These are phyloP conservation scores for Lordiphosa andalusiaca DNA, from an alignment of 2,888 invertebrate species.

Conservation along the genomic window DNA sequence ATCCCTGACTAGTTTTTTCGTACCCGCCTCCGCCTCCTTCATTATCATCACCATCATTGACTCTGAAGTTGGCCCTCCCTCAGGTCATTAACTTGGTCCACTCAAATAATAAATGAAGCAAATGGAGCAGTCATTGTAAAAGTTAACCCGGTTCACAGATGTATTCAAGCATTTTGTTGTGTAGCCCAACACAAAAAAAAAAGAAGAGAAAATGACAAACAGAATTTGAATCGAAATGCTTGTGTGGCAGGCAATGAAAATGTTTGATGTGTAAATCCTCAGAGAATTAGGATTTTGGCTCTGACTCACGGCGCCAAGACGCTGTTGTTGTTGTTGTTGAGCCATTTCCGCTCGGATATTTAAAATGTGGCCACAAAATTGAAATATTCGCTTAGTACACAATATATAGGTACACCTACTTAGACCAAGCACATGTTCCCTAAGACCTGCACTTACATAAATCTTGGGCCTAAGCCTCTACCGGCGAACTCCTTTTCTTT, in stretches of 20 bases:
- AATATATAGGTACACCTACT: too few species aligned
- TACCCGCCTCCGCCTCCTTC: too few species aligned
- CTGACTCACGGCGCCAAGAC: slow-evolving; percentile 1
- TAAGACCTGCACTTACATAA: slow-evolving; percentile 33
- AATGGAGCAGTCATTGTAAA: slow-evolving; percentile 27
- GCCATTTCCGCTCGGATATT: slow-evolving; percentile 46
- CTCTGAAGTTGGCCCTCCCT: too few species aligned
- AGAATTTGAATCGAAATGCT: slow-evolving; percentile 23
- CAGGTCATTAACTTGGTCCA: slow-evolving; percentile 17
- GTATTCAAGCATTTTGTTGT: slow-evolving; percentile 20
- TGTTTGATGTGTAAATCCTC: slow-evolving; percentile 54
- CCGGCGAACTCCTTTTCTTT: slow-evolving; percentile 3
- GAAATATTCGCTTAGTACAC: slow-evolving; percentile 38
- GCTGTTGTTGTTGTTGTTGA: slow-evolving; percentile 3
- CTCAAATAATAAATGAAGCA: slow-evolving; percentile 44
- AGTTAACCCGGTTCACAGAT: slow-evolving; percentile 27
- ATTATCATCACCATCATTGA: too few species aligned
- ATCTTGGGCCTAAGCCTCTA: slow-evolving; percentile 1
- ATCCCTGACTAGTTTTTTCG: slow-evolving; percentile 29
- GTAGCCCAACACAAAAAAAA: slow-evolving; percentile 11
- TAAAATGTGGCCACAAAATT: slow-evolving; percentile 46
- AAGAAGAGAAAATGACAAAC: slow-evolving; percentile 11
- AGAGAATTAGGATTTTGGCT: slow-evolving; percentile 28
- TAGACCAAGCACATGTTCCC: too few species aligned
- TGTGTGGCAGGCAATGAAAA: slow-evolving; percentile 24